Conservation (phyloP, 2,113 vertebrate species). For the Psammodynastes pulverulentus region DNA sequence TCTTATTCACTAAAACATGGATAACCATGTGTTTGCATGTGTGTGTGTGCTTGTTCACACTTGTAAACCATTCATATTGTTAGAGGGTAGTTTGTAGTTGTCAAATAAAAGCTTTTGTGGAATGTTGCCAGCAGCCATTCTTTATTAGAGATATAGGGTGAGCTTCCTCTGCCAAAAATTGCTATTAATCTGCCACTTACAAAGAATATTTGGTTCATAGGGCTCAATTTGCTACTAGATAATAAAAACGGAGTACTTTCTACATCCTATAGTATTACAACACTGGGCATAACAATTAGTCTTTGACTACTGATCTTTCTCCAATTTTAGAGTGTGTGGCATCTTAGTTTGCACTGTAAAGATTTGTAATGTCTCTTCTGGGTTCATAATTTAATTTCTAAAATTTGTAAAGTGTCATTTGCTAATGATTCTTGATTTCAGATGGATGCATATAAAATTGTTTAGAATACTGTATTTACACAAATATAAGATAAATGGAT, state of each 20-base stretch:
- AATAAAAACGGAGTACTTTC: neutral
- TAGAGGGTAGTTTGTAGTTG: neutral
- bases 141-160: neutral
- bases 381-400: neutral
- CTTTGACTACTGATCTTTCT: neutral
- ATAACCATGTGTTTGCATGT: neutral
- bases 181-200: constrained; percentile 17
- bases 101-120: neutral
- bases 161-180: neutral
- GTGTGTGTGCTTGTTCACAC: neutral
- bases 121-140: neutral
- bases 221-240: neutral
- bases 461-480: neutral
- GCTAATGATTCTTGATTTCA: neutral
- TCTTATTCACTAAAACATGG: constrained; percentile 8
- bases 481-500: neutral
- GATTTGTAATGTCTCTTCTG: neutral
- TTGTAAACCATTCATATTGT: neutral
- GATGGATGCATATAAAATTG: neutral
- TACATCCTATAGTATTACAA: neutral
- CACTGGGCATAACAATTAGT: neutral
- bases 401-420: neutral
- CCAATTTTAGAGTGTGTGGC: neutral
- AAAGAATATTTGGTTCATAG: neutral
- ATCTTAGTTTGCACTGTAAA: neutral